phyloP scores from a whole-genome alignment of 2,113 vertebrate genomes.

The Burhinus oedicnemus region DNA sequence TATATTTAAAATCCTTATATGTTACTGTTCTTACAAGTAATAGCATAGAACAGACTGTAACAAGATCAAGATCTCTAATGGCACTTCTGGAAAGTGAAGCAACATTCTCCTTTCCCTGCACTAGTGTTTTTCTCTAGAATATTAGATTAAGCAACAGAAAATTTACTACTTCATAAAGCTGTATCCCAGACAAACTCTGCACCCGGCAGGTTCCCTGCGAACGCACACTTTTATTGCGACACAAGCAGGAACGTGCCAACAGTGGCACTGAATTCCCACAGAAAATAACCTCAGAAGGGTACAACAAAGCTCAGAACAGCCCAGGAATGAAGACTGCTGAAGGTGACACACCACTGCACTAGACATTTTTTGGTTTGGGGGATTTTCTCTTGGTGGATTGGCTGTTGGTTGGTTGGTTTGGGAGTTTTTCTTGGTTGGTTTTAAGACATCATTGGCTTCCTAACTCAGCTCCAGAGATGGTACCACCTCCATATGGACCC shows the following conservation, averaged over 20 bases:
- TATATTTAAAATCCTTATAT: not conserved
- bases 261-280: not conserved
- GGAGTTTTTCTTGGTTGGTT: not conserved
- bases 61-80: conserved; percentile 48
- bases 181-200: not conserved
- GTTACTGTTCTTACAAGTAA: not conserved
- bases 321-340: not conserved
- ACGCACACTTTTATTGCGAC: not conserved
- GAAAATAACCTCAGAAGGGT: not conserved
- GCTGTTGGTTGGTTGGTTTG: not conserved
- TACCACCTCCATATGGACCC: not conserved
- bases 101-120: not conserved
- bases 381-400: not conserved
- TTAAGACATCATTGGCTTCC: not conserved
- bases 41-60: not conserved
- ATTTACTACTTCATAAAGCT: conserved; percentile 61
- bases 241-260: not conserved
- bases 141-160: conserved; percentile 54
- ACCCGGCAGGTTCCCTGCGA: not conserved
- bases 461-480: not conserved
- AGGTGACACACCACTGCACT: not conserved
- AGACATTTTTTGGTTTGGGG: not conserved
- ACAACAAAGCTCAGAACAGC: not conserved
- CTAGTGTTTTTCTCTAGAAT: conserved; percentile 30
- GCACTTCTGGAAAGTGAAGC: conserved; percentile 13